Evolutionary conservation across 1,140 invertebrate genomes (phyloP), one percentile per base, ranked within the genome.

Genomic region (Drosophila azteca): DNA sequence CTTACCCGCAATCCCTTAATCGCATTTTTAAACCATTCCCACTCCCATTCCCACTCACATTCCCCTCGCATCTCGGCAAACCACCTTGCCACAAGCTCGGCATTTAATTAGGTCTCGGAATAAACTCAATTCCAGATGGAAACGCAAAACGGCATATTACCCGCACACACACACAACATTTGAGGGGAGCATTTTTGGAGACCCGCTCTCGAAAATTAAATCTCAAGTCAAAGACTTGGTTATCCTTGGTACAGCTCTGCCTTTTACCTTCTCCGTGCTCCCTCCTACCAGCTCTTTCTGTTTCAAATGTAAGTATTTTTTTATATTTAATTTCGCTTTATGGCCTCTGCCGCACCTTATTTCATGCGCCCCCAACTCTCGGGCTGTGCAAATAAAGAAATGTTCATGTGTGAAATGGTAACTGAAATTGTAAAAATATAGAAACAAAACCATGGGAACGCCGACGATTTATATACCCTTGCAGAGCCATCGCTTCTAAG

Each of bases 301-400:
- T 35, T 31, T 48, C 45, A 57, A 41, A 54, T 50, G 66, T 41
- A 43, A 50, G 51, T 68, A n/a, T 52, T 44, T 31, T 69, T 78
- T 63, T 82, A 75, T 88, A 88, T 88, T 88, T 88, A 88, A 88
- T 88, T 88, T 83, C 64, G 54, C 77, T 88, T 88, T 88, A 88
- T 88, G 79, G 83, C 59, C 68, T 60, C 76, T 35, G 83, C 67
- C 83, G 79, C 83, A 88, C 83, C 83, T 77, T 87, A 75, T 87
- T 82, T 69, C 80, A 77, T 74, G 72, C 61, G 66, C 31, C 53
- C 63, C 73, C 49, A 9, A 9, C 31, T 31, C 39, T 72, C 59
- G 43, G 62, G 55, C 67, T 75, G 71, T 52, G 79, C 64, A 83
- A 79, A 79, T 79, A 79, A 76, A 67, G 45, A 79, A 79, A 79